Percentiles rank a stretch among this genome's conserved stretches.
These are phyloP conservation scores for Drosophila tropicalis DNA, from an alignment of 1,140 invertebrate species.

Conservation along the genomic window DNA sequence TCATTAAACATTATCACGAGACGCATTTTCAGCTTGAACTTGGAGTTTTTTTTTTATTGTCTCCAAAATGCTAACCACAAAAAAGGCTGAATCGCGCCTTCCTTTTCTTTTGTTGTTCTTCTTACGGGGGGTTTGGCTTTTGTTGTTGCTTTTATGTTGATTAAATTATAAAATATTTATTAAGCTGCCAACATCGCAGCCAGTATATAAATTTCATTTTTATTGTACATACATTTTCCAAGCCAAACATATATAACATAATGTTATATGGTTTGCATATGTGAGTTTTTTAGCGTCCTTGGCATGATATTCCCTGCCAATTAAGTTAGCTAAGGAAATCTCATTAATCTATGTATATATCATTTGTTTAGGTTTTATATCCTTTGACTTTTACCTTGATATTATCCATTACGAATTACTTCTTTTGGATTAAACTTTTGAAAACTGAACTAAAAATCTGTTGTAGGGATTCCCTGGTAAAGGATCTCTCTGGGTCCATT, in stretches of 20 bases:
- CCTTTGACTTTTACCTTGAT: too few relatives aligned
- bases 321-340: too few relatives aligned
- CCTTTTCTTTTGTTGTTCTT: constrained; percentile 32
- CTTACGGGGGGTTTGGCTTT: neutral
- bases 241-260: constrained; percentile 38
- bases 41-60: constrained; percentile 60
- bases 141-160: constrained; percentile 80
- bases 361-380: too few relatives aligned
- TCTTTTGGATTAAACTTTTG: too few relatives aligned
- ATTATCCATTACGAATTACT: too few relatives aligned
- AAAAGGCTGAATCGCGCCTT: constrained; percentile 25
- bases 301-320: too few relatives aligned
- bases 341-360: too few relatives aligned
- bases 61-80: constrained; percentile 42
- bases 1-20: constrained; percentile 77
- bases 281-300: too few relatives aligned
- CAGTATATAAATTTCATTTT: constrained; percentile 63
- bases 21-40: constrained; percentile 51
- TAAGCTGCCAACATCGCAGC: constrained; percentile 20
- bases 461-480: too few relatives aligned
- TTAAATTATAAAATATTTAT: constrained; percentile 82
- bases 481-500: too few relatives aligned
- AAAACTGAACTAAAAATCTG: too few relatives aligned
- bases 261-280: too few relatives aligned
- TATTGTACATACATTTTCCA: constrained; percentile 49